A percentile compares a stretch with the other conserved stretches of the same genome.
These are phyloP conservation scores for Dynastes tityus DNA, from an alignment of 2,888 invertebrate species.

Conservation along the genomic window DNA sequence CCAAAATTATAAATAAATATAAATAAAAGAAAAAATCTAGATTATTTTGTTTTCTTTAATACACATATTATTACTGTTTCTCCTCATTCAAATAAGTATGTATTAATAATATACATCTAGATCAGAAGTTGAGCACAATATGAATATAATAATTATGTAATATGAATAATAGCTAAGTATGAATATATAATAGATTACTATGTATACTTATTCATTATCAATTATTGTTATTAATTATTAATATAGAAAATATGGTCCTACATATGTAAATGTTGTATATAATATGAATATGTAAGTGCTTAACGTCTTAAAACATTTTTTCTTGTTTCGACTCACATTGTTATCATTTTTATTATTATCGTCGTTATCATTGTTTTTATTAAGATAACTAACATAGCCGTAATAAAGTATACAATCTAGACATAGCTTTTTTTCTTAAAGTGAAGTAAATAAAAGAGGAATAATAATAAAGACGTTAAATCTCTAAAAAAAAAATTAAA, in stretches of 20 bases:
- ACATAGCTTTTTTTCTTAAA: no score
- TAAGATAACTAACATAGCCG: neutral
- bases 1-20: no score
- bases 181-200: constrained; percentile 26
- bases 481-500: neutral
- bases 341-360: no score
- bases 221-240: constrained; percentile 3
- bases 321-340: constrained; percentile 4
- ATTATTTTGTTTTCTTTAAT: neutral
- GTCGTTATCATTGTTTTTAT: neutral
- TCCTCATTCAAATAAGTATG: constrained; percentile 52
- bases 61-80: constrained; percentile 53
- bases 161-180: constrained; percentile 38
- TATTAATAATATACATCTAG: constrained; percentile 53
- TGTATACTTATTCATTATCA: constrained; percentile 9
- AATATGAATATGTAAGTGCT: neutral
- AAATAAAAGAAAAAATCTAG: no score
- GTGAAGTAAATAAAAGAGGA: no score
- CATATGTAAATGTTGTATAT: constrained; percentile 11
- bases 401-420: neutral
- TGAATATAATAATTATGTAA: constrained; percentile 50
- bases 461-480: no score
- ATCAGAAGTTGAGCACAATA: constrained; percentile 57
- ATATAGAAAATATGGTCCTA: constrained; percentile 42
- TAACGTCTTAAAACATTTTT: neutral